Evolutionary conservation across 2,797 vertebrate species (phyloP).

Genomic region (Parotocinclus haroldoi): DNA sequence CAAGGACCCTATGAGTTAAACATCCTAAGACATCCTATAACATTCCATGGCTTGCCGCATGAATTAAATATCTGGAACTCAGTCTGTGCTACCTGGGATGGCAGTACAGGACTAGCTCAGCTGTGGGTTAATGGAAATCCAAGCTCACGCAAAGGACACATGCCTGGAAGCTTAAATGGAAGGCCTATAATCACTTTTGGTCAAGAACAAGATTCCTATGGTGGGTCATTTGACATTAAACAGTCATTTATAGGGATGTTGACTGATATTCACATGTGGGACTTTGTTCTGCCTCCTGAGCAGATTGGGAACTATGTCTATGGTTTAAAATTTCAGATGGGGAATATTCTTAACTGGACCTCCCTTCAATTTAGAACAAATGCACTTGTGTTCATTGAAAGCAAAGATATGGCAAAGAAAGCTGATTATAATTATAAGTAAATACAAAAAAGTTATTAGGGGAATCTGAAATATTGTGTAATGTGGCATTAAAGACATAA

Average conservation of each 20-base stretch:
- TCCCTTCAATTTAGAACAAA: not conserved
- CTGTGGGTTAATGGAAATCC: slow-evolving; percentile 13
- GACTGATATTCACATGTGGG: slow-evolving; percentile 19
- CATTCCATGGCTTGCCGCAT: not conserved
- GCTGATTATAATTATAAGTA: not conserved
- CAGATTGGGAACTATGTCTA: not conserved
- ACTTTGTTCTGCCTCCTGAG: slow-evolving; percentile 4
- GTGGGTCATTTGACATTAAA: not conserved
- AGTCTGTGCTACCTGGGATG: slow-evolving; percentile 6
- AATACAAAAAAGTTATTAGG: no score
- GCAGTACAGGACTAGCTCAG: slow-evolving; percentile 1
- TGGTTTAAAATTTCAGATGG: not conserved
- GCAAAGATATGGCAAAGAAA: not conserved
- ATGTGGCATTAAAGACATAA: no score
- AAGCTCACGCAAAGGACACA: not conserved
- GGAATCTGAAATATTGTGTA: no score
- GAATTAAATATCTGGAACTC: slow-evolving; percentile 4
- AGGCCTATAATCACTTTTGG: not conserved
- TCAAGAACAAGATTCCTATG: slow-evolving; percentile 1
- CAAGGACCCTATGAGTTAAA: not conserved
- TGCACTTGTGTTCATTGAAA: slow-evolving; percentile 4
- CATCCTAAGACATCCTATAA: not conserved
- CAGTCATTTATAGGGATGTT: slow-evolving; percentile 19
- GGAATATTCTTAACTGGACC: slow-evolving; percentile 4
- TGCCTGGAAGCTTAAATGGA: not conserved